These are phyloP conservation scores for Rousettus madagascariensis DNA, from an alignment of 2,797 vertebrate genomes.

Conservation along the genomic window DNA sequence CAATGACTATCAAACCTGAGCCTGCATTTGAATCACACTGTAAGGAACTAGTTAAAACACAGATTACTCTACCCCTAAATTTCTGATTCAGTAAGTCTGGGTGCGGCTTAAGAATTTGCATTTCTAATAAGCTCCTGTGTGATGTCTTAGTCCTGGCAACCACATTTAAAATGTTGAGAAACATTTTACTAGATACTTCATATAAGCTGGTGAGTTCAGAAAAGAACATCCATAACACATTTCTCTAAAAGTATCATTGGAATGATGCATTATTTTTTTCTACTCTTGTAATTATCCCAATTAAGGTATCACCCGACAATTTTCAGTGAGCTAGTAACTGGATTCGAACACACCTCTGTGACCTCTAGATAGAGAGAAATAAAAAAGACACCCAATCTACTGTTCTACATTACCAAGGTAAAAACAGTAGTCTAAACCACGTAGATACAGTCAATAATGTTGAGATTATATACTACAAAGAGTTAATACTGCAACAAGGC, in stretches of 20 bases:
- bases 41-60: not conserved
- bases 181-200: not conserved
- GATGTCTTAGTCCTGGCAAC: not conserved
- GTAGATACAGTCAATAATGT: not conserved
- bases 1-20: not conserved
- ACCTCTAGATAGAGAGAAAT: not conserved
- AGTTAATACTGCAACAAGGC: not conserved
- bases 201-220: not conserved
- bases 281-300: not conserved
- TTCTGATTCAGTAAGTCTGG: not conserved
- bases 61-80: not conserved
- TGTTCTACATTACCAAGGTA: not conserved
- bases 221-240: not conserved
- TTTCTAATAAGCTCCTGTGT: not conserved
- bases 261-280: not conserved
- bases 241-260: not conserved
- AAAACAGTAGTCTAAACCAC: not conserved
- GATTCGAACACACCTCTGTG: not conserved
- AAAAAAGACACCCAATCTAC: not conserved
- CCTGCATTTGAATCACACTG: not conserved
- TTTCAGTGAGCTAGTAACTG: not conserved
- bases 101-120: not conserved
- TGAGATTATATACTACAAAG: not conserved
- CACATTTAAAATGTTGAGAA: not conserved
- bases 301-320: not conserved